Evolutionary conservation across 2,888 invertebrate species (phyloP).

Genomic region (Microplitis deprimator): DNA sequence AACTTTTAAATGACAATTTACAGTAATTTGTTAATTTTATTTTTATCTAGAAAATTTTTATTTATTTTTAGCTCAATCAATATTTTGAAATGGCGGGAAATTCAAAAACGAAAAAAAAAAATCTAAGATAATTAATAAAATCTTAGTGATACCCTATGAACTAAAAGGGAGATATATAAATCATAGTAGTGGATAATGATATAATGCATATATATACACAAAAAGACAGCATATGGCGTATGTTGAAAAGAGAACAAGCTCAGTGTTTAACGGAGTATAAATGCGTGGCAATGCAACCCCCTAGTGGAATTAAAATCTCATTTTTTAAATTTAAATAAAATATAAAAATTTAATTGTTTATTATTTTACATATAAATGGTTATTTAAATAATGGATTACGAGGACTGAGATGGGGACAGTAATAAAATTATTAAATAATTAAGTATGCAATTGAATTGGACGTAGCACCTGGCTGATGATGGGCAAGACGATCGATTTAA

Average conservation of each 20-base stretch:
- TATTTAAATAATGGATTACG: no score
- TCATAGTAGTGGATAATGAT: slow-evolving; percentile 53
- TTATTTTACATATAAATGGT: background rate
- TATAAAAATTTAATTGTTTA: background rate
- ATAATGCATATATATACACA: slow-evolving; percentile 9
- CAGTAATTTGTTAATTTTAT: background rate
- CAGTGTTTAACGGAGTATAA: slow-evolving; percentile 50
- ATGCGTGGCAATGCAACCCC: slow-evolving; percentile 41
- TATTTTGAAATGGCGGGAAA: background rate
- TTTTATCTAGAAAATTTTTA: background rate
- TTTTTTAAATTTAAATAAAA: slow-evolving; percentile 9
- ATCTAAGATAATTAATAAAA: slow-evolving; percentile 58
- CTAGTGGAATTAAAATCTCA: slow-evolving; percentile 17
- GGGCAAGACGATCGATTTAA: slow-evolving; percentile 48
- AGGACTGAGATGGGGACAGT: background rate
- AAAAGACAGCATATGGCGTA: slow-evolving; percentile 59
- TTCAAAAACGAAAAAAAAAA: no score
- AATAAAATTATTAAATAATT: background rate
- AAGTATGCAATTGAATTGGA: slow-evolving; percentile 1
- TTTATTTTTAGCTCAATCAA: background rate
- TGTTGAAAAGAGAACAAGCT: slow-evolving; percentile 53
- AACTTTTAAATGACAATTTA: background rate
- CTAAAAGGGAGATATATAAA: slow-evolving; percentile 55
- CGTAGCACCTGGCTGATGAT: background rate
- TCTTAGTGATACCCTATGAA: slow-evolving; percentile 55